A percentile compares a stretch with the other conserved stretches of the same genome.
These are phyloP conservation scores for Atopsyche davidsoni DNA, from an alignment of 1,140 invertebrate genomes.

Conservation along the genomic window DNA sequence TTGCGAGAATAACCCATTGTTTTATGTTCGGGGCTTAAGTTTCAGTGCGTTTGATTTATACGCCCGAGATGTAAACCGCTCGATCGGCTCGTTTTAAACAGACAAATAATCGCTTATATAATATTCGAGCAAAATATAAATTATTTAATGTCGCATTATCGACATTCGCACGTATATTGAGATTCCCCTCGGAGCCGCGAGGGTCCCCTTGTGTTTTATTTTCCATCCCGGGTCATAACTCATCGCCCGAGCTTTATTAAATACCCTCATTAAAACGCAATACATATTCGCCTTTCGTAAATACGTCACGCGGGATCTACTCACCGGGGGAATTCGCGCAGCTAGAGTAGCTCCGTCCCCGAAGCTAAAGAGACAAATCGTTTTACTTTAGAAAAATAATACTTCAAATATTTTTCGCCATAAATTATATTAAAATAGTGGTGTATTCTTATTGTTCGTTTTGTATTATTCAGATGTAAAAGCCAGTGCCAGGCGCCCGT, in stretches of 20 bases:
- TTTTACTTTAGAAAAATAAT: no score
- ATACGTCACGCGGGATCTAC: constrained; percentile 7
- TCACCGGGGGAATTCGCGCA: no score
- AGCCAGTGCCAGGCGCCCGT: constrained; percentile 9
- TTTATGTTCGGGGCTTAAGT: constrained; percentile 3
- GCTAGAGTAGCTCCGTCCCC: no score
- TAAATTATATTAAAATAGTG: no score
- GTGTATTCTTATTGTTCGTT: no score
- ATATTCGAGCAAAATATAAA: no score
- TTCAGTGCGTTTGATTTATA: constrained; percentile 12
- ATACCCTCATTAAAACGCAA: constrained; percentile 17
- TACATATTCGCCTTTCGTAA: constrained; percentile 14
- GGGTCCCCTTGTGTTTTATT: constrained; percentile 14
- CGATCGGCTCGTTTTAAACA: no score
- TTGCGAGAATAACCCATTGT: constrained; percentile 14
- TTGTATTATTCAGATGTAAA: no score
- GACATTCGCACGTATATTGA: background rate
- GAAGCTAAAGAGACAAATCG: no score
- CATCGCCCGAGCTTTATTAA: constrained; percentile 17
- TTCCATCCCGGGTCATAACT: constrained; percentile 12
- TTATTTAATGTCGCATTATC: no score
- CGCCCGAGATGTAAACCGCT: background rate
- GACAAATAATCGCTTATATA: no score
- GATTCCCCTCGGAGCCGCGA: background rate
- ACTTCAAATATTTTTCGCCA: no score